These are phyloP conservation scores for Cephus pulcher DNA, from an alignment of 2,888 invertebrate genomes.

Conservation along the genomic window DNA sequence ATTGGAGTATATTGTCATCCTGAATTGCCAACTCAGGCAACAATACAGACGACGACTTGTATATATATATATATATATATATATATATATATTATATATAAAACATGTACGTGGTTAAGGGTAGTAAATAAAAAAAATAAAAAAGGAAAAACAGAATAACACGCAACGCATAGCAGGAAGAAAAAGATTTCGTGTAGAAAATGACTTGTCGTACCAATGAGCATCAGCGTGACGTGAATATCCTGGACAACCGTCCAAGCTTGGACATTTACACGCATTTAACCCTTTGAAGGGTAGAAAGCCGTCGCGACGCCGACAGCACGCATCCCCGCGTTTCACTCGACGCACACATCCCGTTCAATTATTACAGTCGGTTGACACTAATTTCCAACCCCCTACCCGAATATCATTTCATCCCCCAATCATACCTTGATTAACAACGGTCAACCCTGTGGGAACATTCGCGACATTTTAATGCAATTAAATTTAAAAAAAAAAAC, in stretches of 20 bases:
- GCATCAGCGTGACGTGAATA: no score
- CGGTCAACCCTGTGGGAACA: conserved; percentile 19
- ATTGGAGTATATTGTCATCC: no score
- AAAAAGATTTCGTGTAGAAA: no score
- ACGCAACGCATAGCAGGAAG: no score
- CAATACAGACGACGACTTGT: no score
- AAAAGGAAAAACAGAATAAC: no score
- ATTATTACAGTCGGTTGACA: conserved; percentile 54
- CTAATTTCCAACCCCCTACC: conserved; percentile 49
- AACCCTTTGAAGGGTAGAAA: conserved; percentile 53
- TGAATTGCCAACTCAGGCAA: no score
- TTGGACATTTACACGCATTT: conserved; percentile 31
- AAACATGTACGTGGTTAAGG: conserved; percentile 18
- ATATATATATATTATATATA: not conserved
- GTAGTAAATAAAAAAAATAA: conserved; percentile 15
- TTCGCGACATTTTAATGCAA: no score
- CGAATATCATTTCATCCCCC: conserved; percentile 56
- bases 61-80: not conserved
- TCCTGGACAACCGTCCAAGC: no score
- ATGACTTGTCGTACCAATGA: no score
- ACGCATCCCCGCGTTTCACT: conserved; percentile 31
- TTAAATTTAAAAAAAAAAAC: no score
- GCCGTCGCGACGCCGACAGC: conserved; percentile 36
- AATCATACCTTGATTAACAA: conserved; percentile 54
- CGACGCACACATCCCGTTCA: conserved; percentile 46